Percentiles rank a stretch among this genome's conserved stretches.
These are phyloP conservation scores for Drosophila serrata DNA, from an alignment of 1,140 invertebrate genomes.

Conservation along the genomic window DNA sequence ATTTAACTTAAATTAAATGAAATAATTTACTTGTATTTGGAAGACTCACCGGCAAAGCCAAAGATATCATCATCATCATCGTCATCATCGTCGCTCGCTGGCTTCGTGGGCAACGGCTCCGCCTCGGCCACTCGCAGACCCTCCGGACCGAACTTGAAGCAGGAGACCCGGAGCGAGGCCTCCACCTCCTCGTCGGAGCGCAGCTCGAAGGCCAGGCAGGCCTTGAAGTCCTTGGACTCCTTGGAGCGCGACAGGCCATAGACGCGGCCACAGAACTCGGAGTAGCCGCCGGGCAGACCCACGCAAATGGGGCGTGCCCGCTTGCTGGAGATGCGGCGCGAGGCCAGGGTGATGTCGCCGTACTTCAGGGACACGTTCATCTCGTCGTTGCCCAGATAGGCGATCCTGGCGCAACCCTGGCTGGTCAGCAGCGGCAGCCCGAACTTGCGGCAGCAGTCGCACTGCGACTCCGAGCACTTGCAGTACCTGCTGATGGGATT, in stretches of 20 bases:
- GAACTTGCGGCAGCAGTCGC: constrained; percentile 93
- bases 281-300: constrained; percentile 91
- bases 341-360: constrained; percentile 91
- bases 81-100: constrained; percentile 86
- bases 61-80: constrained; percentile 86
- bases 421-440: constrained; percentile 89
- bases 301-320: constrained; percentile 92
- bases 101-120: constrained; percentile 89
- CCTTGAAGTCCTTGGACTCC: constrained; percentile 89
- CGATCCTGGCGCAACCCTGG: constrained; percentile 91
- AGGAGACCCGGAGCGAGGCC: constrained; percentile 92
- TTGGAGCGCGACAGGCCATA: constrained; percentile 92
- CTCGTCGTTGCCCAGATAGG: constrained; percentile 90
- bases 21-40: too few relatives aligned
- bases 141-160: constrained; percentile 92
- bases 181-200: constrained; percentile 91
- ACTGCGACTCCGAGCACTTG: constrained; percentile 89
- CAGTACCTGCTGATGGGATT: constrained; percentile 91
- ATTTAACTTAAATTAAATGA: too few relatives aligned
- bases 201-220: constrained; percentile 92
- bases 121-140: constrained; percentile 91
- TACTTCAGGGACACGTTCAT: constrained; percentile 92
- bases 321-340: constrained; percentile 89
- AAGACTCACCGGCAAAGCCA: constrained; percentile 72
- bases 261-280: constrained; percentile 92